Evolutionary conservation across 2,888 invertebrate genomes (phyloP).

Genomic region (Cacoxenus indagator): DNA sequence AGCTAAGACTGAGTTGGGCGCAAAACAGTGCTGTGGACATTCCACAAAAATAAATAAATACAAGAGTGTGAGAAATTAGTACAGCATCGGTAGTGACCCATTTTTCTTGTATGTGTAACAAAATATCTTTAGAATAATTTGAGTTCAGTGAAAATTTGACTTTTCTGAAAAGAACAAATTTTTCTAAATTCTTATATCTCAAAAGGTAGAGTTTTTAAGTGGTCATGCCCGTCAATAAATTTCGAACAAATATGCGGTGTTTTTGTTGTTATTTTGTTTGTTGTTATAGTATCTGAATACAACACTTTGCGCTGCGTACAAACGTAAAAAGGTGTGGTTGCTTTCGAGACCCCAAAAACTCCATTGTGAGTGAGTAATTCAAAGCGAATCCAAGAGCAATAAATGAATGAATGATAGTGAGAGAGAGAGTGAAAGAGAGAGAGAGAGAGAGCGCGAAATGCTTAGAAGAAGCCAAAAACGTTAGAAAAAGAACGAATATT

Average conservation of each 20-base stretch:
- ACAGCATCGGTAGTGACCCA: neutral
- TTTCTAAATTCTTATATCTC: no score
- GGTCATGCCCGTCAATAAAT: conserved; percentile 46
- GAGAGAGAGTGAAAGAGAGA: conserved; percentile 9
- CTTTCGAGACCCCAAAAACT: conserved; percentile 22
- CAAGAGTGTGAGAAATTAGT: no score
- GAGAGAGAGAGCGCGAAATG: conserved; percentile 10
- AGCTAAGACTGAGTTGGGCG: no score
- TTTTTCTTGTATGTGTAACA: neutral
- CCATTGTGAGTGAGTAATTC: conserved; percentile 39
- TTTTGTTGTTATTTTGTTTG: conserved; percentile 14
- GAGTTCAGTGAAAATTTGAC: neutral
- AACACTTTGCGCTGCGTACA: neutral
- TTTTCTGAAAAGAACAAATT: no score
- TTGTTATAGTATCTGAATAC: conserved; percentile 18
- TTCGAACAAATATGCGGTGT: neutral
- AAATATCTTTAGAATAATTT: neutral
- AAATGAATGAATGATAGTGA: conserved; percentile 26
- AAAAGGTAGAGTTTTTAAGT: no score
- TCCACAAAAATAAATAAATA: neutral
- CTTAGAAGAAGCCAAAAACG: conserved; percentile 6
- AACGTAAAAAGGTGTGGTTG: conserved; percentile 58
- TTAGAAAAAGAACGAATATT: neutral
- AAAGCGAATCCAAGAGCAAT: conserved; percentile 45
- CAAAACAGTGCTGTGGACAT: no score